Conservation (phyloP, 2,888 invertebrate genomes). For the Pyrrhosoma nymphula region DNA sequence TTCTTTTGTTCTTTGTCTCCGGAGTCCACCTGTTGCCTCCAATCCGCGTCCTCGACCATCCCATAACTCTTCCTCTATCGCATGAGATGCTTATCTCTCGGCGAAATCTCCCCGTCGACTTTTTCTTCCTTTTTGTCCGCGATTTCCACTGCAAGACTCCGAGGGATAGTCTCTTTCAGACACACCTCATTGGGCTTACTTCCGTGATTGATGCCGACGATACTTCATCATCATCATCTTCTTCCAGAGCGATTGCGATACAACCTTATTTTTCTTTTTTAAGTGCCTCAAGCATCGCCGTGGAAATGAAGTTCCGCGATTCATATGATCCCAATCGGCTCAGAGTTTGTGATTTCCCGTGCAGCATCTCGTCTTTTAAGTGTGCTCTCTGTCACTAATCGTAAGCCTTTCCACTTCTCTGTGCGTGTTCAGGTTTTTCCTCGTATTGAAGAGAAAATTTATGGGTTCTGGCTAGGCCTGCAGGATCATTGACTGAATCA, state of each 20-base stretch:
- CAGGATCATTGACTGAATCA: too few relatives aligned
- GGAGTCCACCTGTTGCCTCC: constrained; percentile 32
- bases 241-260: neutral
- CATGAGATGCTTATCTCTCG: neutral
- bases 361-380: neutral
- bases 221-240: constrained; percentile 15
- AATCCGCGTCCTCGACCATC: neutral
- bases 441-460: neutral
- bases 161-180: neutral
- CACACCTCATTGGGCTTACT: neutral
- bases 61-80: neutral
- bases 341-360: neutral
- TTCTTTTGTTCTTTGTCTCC: constrained; percentile 2
- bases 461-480: neutral
- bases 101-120: neutral
- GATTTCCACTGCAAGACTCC: neutral
- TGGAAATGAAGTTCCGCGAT: neutral
- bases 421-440: neutral
- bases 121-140: neutral
- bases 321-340: neutral
- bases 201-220: constrained; percentile 22
- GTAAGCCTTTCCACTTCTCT: neutral
- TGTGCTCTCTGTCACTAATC: neutral
- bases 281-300: neutral
- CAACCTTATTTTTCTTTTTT: neutral